Base-by-base conservation (phyloP, 2,888 invertebrate genomes). In the Theodoxus fluviatilis region DNA sequence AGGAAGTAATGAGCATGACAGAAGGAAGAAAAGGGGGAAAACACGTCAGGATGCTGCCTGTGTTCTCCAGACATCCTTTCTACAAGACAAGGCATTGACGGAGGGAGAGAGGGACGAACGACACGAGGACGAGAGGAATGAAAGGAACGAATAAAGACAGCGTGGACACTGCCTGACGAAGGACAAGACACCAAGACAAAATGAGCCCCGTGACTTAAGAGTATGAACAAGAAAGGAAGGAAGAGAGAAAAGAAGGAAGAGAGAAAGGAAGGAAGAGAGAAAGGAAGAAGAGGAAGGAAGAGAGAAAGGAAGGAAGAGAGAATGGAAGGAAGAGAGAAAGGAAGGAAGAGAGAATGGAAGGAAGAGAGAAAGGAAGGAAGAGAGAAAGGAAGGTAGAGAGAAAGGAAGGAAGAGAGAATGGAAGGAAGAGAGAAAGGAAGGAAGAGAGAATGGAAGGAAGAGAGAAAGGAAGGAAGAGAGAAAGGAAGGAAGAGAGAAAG, bases 281-380 rank as follows among this genome's bases (percentile, higher is more conserved):
- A 37, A 22, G 28, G 64, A 15, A 49, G 43, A 31, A 22, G 31
- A 7, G 18, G 61, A 31, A 22, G 22, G 22, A n/a, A n/a, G 43
- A 1, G 3, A 6, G 12, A 67, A n/a, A 43, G 22, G 40, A 31
- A n/a, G n/a, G 6, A 25, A 57, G 68, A 25, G 38, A 7, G 18
- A 33, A 33, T 31, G 15, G n/a, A 47, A 15, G 37, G 40, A 12
- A 9, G n/a, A 7, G 52, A 25, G 35, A 18, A 52, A n/a, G 22
- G 28, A 4, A 18, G 63, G 22, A 18, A 18, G n/a, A 31, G 33
- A 18, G 63, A 43, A 37, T 33, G 43, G 22, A n/a, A 33, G 37
- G 33, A 33, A 55, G 64, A 65, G 64, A 49, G 64, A 64, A 64
- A 64, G 64, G 37, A 52, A 49, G 49, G n/a, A 22, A n/a, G 61